Conservation (phyloP, 35 echinoderm and acorn worm genomes). For the Chiridota heheva region DNA sequence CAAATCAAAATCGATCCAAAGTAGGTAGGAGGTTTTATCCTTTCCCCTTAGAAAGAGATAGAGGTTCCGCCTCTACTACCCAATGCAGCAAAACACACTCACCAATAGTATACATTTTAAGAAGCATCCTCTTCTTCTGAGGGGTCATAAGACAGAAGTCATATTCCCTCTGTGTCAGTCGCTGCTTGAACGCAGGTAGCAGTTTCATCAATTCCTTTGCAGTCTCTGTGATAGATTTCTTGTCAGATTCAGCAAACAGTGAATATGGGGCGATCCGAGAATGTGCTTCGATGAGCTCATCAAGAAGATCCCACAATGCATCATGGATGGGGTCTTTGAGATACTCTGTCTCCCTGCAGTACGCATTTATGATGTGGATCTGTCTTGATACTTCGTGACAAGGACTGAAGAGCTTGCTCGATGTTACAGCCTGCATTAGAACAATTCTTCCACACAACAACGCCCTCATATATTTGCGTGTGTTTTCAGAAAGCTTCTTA, state of each 20-base stretch:
- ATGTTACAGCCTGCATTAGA: constrained; percentile 77
- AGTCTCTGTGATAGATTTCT: constrained; percentile 83
- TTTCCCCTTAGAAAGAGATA: no score
- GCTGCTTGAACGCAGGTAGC: constrained; percentile 84
- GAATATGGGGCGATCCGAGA: constrained; percentile 70
- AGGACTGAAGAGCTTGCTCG: constrained; percentile 86
- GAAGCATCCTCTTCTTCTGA: constrained; percentile 82
- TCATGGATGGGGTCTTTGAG: constrained; percentile 89
- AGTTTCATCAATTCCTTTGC: constrained; percentile 82
- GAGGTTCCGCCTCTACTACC: no score
- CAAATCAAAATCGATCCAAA: no score
- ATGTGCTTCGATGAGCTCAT: constrained; percentile 95
- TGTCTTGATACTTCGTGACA: constrained; percentile 86
- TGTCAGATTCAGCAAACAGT: constrained; percentile 83
- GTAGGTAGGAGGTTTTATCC: no score
- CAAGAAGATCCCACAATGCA: constrained; percentile 91
- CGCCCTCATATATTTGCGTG: constrained; percentile 81
- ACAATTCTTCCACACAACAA: constrained; percentile 84
- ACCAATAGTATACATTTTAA: constrained; percentile 97
- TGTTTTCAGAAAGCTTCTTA: constrained; percentile 74
- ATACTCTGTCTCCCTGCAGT: constrained; percentile 90
- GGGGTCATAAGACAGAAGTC: constrained; percentile 92
- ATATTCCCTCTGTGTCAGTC: constrained; percentile 95
- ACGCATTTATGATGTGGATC: constrained; percentile 98
- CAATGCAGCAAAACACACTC: no score